Conservation (phyloP, 1,140 invertebrate genomes). For the Venturia canescens region DNA sequence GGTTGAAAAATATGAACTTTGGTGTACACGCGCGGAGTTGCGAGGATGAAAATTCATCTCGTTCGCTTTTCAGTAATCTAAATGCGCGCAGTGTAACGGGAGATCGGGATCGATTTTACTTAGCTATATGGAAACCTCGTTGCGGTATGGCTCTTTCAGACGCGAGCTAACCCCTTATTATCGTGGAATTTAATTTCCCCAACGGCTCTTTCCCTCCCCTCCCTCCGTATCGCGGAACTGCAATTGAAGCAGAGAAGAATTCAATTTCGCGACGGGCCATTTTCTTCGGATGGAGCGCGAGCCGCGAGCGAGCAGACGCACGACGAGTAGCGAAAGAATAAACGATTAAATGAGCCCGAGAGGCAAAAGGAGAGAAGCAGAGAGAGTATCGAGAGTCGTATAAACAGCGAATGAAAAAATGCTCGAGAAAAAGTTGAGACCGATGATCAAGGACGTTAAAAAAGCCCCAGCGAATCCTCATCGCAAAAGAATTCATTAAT, state of each 20-base stretch:
- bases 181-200: constrained; percentile 36
- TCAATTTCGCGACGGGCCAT: background rate
- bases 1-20: background rate
- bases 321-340: background rate
- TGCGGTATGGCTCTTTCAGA: background rate
- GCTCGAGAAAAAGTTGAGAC: background rate
- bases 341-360: background rate
- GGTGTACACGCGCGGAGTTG: background rate
- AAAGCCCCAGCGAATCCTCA: no score
- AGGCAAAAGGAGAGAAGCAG: no score
- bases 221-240: background rate
- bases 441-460: background rate
- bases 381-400: background rate
- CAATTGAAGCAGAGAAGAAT: constrained; percentile 33
- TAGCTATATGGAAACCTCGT: background rate
- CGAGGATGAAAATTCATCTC: constrained; percentile 8
- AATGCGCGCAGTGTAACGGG: background rate
- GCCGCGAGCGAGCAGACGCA: background rate
- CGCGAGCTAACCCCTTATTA: constrained; percentile 10
- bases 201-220: constrained; percentile 9
- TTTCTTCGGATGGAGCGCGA: background rate
- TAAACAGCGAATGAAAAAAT: background rate
- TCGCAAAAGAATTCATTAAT: background rate
- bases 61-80: background rate
- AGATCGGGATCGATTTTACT: constrained; percentile 23